Percentiles rank a stretch among this genome's conserved stretches.
Evolutionary conservation across 2,113 vertebrate genomes (phyloP).

Genomic region (Anser cygnoides): DNA sequence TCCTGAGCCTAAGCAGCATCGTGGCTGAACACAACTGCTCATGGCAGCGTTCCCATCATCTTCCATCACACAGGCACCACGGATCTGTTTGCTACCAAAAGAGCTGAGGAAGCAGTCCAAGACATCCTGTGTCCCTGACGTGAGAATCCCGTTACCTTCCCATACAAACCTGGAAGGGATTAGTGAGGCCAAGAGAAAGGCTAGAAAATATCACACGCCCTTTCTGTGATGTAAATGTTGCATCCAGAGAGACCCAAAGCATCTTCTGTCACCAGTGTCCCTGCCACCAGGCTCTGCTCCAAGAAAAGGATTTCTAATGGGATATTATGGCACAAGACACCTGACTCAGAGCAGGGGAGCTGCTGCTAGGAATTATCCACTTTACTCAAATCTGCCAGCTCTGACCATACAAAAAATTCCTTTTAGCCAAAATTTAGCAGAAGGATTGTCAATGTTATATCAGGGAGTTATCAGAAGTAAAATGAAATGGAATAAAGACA

Average conservation of each 20-base stretch:
- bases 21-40: not conserved
- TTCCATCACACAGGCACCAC: not conserved
- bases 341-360: not conserved
- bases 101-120: not conserved
- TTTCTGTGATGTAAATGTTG: not conserved
- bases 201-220: not conserved
- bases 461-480: not conserved
- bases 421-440: not conserved
- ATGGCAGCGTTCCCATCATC: not conserved
- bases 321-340: not conserved
- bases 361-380: not conserved
- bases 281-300: not conserved
- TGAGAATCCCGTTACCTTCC: not conserved
- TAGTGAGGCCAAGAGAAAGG: not conserved
- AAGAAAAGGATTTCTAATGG: not conserved
- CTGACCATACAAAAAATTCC: not conserved
- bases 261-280: not conserved
- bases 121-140: not conserved
- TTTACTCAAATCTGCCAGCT: not conserved
- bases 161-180: not conserved
- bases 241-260: not conserved
- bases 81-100: not conserved
- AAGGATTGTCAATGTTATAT: not conserved
- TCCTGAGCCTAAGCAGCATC: not conserved
- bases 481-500: not conserved